Percentiles rank a stretch among this genome's conserved stretches.
These are phyloP conservation scores for Rotaria magnacalcarata DNA, from an alignment of 2,888 invertebrate species.

Conservation along the genomic window DNA sequence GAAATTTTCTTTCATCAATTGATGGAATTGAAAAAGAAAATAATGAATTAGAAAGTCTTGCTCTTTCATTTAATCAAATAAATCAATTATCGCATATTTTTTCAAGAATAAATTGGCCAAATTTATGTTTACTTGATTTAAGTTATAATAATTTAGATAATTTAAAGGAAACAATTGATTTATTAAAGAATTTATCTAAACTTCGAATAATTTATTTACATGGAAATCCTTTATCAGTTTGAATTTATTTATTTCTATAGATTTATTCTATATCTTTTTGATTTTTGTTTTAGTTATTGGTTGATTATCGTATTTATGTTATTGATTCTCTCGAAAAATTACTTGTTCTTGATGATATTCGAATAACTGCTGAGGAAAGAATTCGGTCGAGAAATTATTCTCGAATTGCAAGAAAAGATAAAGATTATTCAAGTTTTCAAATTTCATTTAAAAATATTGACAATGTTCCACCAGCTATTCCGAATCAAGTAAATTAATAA, in stretches of 20 bases:
- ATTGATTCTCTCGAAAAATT: conserved; percentile 55
- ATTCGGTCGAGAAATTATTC: background rate
- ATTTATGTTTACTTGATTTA: conserved; percentile 55
- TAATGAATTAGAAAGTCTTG: background rate
- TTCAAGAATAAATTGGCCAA: conserved; percentile 48
- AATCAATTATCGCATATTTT: background rate
- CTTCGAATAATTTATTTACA: conserved; percentile 54
- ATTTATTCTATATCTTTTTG: too few species aligned
- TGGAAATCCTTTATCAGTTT: conserved; percentile 57
- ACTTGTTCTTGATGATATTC: conserved; percentile 55
- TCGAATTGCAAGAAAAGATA: too few species aligned
- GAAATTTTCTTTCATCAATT: background rate
- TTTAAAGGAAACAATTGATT: conserved; percentile 53
- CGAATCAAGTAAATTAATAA: background rate
- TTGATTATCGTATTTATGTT: conserved; percentile 57
- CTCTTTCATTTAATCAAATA: background rate
- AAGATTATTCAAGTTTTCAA: background rate
- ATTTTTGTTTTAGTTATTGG: conserved; percentile 51
- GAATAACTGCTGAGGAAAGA: conserved; percentile 57
- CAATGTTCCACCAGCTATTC: background rate
- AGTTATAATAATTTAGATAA: conserved; percentile 56
- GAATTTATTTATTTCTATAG: conserved; percentile 40
- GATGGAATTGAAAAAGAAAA: background rate
- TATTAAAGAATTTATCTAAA: conserved; percentile 53
- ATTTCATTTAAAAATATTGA: background rate